Evolutionary conservation across 1,140 invertebrate genomes (phyloP).

Genomic region (Tetragnatha versicolor): DNA sequence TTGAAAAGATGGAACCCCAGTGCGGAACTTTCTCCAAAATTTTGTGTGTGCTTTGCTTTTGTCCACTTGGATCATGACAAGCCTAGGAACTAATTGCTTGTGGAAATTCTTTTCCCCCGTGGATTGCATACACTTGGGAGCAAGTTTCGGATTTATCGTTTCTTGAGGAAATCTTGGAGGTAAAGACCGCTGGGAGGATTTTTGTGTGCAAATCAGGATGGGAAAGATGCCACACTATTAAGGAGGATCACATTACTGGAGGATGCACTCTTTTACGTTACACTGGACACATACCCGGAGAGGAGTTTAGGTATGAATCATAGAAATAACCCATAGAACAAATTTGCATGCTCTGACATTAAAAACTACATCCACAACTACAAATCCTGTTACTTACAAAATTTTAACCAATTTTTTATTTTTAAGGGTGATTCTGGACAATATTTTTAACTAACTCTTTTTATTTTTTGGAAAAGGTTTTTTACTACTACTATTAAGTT

Average conservation of each 20-base stretch:
- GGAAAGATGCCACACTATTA: background rate
- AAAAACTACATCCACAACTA: no score
- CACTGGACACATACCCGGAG: background rate
- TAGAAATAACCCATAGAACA: conserved; percentile 6
- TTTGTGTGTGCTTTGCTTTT: no score
- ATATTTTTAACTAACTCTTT: no score
- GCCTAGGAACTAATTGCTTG: no score
- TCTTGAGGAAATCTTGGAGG: background rate
- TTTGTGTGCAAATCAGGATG: conserved; percentile 23
- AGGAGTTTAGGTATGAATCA: conserved; percentile 38
- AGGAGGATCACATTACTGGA: background rate
- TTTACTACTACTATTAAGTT: no score
- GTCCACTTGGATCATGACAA: no score
- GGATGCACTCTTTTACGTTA: conserved; percentile 5
- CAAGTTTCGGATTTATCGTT: no score
- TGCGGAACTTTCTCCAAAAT: background rate
- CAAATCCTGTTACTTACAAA: no score
- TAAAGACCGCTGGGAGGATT: no score
- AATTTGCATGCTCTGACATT: conserved; percentile 30
- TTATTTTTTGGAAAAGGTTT: no score
- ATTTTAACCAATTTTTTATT: no score
- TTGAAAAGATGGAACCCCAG: background rate
- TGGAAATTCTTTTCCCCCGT: background rate
- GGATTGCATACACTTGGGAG: conserved; percentile 4
- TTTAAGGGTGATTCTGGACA: no score